These are phyloP conservation scores for Rhynchomys soricoides DNA, from an alignment of 2,113 vertebrate genomes.

Conservation along the genomic window DNA sequence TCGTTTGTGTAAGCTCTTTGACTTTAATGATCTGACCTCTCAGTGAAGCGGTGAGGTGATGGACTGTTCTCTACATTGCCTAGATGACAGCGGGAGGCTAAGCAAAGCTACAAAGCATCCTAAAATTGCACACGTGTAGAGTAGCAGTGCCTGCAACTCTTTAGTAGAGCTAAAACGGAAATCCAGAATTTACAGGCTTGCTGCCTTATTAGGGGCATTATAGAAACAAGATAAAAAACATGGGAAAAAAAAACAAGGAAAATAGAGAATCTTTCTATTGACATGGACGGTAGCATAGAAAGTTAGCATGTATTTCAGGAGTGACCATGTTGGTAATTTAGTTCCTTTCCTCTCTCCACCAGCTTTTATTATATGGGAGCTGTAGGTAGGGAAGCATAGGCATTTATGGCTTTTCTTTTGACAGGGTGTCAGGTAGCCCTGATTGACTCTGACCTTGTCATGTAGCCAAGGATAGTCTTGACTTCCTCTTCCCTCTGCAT, in stretches of 20 bases:
- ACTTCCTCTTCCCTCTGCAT: not conserved
- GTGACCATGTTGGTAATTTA: not conserved
- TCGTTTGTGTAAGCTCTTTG: not conserved
- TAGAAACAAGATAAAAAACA: not conserved
- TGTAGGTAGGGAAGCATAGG: not conserved
- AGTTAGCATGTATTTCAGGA: not conserved
- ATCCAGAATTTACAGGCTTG: not conserved
- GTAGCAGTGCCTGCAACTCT: not conserved
- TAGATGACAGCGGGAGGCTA: not conserved
- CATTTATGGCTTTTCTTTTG: not conserved
- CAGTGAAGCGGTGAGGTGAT: not conserved
- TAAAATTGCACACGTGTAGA: not conserved
- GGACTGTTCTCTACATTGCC: not conserved
- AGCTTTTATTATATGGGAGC: not conserved
- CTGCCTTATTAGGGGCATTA: not conserved
- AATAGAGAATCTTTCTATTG: conserved; percentile 26
- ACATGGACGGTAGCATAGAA: not conserved
- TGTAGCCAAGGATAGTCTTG: too few relatives aligned
- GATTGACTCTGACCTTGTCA: not conserved
- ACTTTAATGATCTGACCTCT: not conserved
- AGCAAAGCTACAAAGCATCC: not conserved
- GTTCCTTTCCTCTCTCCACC: not conserved
- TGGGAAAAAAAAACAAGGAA: not conserved
- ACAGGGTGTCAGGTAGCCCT: not conserved
- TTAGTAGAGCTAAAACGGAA: not conserved